A percentile compares a stretch with the other conserved stretches of the same genome.
phyloP scores from a whole-genome alignment of 2,113 vertebrate genomes.

The Paramisgurnus dabryanus region DNA sequence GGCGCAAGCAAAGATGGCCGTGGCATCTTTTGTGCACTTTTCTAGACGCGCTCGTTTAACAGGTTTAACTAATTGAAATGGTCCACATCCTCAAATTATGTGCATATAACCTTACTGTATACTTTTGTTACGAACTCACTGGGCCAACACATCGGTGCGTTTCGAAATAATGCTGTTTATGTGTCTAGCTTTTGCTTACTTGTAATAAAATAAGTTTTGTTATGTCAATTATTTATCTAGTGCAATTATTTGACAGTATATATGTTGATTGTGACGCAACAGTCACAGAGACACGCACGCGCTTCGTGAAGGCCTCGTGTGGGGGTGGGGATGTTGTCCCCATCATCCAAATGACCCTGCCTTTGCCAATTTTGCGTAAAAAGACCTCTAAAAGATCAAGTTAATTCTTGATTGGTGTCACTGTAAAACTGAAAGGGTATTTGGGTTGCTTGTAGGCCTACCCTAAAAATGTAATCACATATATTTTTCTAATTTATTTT shows the following conservation, averaged over 20 bases:
- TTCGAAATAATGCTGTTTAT: not conserved
- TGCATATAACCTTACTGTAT: not conserved
- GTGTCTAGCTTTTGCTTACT: not conserved
- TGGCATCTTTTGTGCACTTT: slow-evolving; percentile 36
- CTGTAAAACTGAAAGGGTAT: not conserved
- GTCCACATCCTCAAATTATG: not conserved
- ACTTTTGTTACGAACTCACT: not conserved
- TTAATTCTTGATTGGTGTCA: no score
- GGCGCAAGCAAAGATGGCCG: slow-evolving; percentile 57
- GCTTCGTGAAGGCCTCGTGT: slow-evolving; percentile 16
- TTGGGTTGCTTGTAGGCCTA: no score
- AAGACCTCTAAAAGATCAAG: not conserved
- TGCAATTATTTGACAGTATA: not conserved
- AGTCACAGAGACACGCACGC: slow-evolving; percentile 2
- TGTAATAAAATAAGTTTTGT: not conserved
- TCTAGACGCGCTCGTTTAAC: slow-evolving; percentile 23
- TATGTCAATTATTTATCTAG: not conserved
- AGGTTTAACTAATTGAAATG: not conserved
- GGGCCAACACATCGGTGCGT: not conserved
- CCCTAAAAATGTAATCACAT: no score
- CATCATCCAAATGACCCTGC: slow-evolving; percentile 34
- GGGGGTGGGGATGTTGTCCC: slow-evolving; percentile 38
- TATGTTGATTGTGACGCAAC: slow-evolving; percentile 29
- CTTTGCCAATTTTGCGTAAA: not conserved
- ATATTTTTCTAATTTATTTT: not conserved